phyloP scores from a whole-genome alignment of 2,797 vertebrate genomes.

The Anniella stebbinsi region DNA sequence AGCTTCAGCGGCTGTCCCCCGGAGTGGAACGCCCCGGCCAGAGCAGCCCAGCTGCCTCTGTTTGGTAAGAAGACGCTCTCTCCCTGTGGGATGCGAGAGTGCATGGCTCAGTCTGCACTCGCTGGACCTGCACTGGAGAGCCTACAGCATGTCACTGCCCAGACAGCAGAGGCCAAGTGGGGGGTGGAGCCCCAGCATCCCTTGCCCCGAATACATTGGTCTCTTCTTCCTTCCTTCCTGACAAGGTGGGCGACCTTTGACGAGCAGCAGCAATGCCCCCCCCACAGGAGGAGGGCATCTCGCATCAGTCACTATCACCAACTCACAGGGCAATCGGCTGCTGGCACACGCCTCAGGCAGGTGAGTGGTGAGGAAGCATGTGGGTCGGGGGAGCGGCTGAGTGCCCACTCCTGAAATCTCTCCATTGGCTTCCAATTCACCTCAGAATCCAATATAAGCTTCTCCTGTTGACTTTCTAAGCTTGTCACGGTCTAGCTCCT shows the following conservation, averaged over 20 bases:
- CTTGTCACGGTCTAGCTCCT: too few species aligned
- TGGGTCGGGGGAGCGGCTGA: too few species aligned
- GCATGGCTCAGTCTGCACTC: too few species aligned
- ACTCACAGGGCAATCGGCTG: neutral
- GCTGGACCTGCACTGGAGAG: neutral
- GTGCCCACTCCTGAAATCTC: too few species aligned
- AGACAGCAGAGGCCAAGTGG: too few species aligned
- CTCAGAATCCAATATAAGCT: too few species aligned
- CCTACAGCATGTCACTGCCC: too few species aligned
- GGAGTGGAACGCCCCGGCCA: neutral
- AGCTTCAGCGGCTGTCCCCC: neutral
- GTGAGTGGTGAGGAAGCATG: neutral
- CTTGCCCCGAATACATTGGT: too few species aligned
- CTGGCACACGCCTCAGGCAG: neutral
- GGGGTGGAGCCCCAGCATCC: neutral
- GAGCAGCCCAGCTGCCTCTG: neutral
- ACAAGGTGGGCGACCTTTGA: too few species aligned
- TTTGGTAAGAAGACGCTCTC: neutral
- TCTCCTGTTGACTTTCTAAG: too few species aligned
- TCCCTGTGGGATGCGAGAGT: too few species aligned
- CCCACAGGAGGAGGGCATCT: accelerated
- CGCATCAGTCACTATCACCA: neutral
- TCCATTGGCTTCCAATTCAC: too few species aligned
- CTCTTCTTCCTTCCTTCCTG: neutral
- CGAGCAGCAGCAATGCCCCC: accelerated